Conservation (phyloP, 2,113 vertebrate genomes). For the Neogobius melanostomus region DNA sequence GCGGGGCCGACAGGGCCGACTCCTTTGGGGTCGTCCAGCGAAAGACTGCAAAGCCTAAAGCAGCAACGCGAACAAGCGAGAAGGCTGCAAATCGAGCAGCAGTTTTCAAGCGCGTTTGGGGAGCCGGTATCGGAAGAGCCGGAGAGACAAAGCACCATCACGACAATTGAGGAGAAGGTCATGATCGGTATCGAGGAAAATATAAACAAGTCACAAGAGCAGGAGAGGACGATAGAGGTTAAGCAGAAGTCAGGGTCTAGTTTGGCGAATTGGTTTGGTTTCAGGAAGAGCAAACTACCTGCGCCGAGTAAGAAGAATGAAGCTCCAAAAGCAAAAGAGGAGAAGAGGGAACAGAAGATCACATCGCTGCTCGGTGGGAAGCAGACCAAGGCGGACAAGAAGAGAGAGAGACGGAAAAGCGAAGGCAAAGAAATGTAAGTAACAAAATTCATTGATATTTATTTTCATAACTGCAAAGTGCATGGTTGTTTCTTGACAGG, state of each 20-base stretch:
- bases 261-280: conserved; percentile 92
- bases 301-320: conserved; percentile 84
- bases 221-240: conserved; percentile 75
- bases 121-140: conserved; percentile 82
- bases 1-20: conserved; percentile 53
- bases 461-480: not conserved
- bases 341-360: conserved; percentile 84
- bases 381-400: conserved; percentile 83
- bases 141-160: conserved; percentile 76
- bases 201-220: conserved; percentile 86
- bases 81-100: conserved; percentile 71
- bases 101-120: conserved; percentile 75
- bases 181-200: conserved; percentile 95
- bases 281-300: conserved; percentile 89
- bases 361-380: conserved; percentile 83
- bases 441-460: conserved; percentile 13
- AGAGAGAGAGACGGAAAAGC: conserved; percentile 84
- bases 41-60: conserved; percentile 72
- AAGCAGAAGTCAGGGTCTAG: conserved; percentile 84
- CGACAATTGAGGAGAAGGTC: conserved; percentile 93
- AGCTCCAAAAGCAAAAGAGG: conserved; percentile 80
- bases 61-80: conserved; percentile 71
- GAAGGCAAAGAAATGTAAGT: conserved; percentile 81
- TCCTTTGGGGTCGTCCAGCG: conserved; percentile 64
- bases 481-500: not conserved